Evolutionary conservation across 2,888 invertebrate species (phyloP).

Genomic region (Cerceris ruficornis): DNA sequence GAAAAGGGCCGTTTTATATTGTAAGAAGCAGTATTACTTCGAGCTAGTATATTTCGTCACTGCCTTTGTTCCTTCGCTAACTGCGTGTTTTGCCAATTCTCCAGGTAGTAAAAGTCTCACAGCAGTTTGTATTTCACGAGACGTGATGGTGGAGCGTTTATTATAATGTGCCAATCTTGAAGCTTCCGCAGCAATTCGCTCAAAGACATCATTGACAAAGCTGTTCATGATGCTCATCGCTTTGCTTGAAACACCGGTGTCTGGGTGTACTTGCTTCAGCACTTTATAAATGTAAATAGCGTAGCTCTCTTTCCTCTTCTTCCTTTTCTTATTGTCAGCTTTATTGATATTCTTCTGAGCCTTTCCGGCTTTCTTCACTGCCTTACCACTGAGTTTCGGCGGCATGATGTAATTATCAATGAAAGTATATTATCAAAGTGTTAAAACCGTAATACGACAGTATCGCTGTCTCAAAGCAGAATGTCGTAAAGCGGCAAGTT

Average conservation of each 20-base stretch:
- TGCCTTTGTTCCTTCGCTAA: slow-evolving; percentile 87
- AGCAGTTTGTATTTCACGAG: slow-evolving; percentile 88
- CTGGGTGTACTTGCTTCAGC: slow-evolving; percentile 83
- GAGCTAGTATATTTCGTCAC: slow-evolving; percentile 83
- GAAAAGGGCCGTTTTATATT: slow-evolving; percentile 58
- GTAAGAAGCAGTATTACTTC: slow-evolving; percentile 44
- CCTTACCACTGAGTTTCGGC: slow-evolving; percentile 67
- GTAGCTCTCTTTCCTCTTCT: slow-evolving; percentile 80
- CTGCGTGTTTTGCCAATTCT: slow-evolving; percentile 88
- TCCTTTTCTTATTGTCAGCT: slow-evolving; percentile 77
- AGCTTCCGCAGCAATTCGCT: slow-evolving; percentile 78
- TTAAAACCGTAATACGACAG: not conserved
- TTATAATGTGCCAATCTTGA: slow-evolving; percentile 85
- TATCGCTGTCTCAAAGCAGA: not conserved
- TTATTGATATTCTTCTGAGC: slow-evolving; percentile 79
- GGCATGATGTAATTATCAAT: slow-evolving; percentile 48
- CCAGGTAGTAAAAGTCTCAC: slow-evolving; percentile 87
- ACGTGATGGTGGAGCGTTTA: slow-evolving; percentile 86
- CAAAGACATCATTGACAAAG: slow-evolving; percentile 72
- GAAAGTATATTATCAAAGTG: not conserved
- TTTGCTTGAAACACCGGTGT: slow-evolving; percentile 82
- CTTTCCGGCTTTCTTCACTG: slow-evolving; percentile 67
- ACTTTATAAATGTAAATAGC: slow-evolving; percentile 83
- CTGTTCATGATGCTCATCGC: slow-evolving; percentile 65
- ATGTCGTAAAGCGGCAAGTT: not conserved